Percentiles rank a stretch among this genome's conserved stretches.
phyloP scores from a whole-genome alignment of 2,113 vertebrate species.

The Phrynosoma platyrhinos region DNA sequence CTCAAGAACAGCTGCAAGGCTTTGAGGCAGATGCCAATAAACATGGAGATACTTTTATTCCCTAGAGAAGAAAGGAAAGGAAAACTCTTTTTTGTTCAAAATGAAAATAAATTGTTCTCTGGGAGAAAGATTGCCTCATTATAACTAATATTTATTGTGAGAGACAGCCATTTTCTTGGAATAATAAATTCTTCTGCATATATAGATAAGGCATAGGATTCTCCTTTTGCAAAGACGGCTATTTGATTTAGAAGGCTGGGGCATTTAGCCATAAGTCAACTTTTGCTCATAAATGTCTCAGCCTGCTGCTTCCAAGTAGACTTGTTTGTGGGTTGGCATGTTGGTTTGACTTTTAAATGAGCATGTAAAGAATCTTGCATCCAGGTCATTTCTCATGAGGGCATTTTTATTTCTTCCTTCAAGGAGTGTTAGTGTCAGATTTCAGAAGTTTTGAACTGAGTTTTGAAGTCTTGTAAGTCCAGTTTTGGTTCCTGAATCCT shows the following conservation, averaged over 20 bases:
- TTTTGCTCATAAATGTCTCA: background rate
- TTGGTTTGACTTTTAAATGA: background rate
- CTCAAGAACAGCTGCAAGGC: slow-evolving; percentile 39
- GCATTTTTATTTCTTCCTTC: background rate
- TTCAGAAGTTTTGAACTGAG: too few species aligned
- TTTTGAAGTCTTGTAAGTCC: too few species aligned
- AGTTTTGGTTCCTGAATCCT: too few species aligned
- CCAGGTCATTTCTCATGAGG: background rate
- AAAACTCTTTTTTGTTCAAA: slow-evolving; percentile 32
- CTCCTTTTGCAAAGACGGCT: background rate
- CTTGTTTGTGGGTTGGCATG: background rate
- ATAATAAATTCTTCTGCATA: background rate
- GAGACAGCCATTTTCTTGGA: slow-evolving; percentile 2
- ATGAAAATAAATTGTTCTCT: slow-evolving; percentile 16
- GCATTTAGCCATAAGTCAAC: background rate
- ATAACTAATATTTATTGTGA: background rate
- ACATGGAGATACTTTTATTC: slow-evolving; percentile 18
- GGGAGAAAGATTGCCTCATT: background rate
- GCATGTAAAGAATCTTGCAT: background rate
- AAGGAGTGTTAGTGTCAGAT: background rate
- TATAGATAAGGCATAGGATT: background rate
- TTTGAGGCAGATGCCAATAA: slow-evolving; percentile 48
- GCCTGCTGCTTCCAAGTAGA: background rate
- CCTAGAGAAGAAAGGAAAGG: slow-evolving; percentile 6
- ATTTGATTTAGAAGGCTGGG: background rate